Evolutionary conservation across 2,113 vertebrate species (phyloP), one percentile per base, ranked within the genome.

Genomic region (Eudyptes chrysolophus): DNA sequence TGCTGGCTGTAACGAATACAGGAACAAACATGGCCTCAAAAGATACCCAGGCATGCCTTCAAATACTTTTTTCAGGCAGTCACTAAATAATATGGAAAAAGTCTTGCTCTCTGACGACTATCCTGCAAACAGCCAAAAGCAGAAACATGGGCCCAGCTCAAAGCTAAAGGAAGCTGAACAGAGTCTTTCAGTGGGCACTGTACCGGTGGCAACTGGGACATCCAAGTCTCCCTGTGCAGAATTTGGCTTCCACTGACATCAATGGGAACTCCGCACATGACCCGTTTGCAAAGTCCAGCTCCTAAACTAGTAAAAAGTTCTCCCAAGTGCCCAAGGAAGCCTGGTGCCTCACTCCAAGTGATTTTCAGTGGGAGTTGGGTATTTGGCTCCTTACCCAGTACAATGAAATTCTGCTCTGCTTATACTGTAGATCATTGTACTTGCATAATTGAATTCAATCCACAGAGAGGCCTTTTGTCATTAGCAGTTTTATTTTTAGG

Each of bases 401-500:
- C n/a, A 84, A 16, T 22, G 20, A 86, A 92, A 75, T 78, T 81
- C 60, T 62, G 29, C 51, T 87, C 27, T 83, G 52, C 52, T 79
- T 79, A 65, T 34, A 69, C 25, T 52, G 27, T 76, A 92, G 18
- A 76, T 42, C 22, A 40, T 14, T 85, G 58, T 62, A 74, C 49
- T 65, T 25, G 20, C 18, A 86, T 17, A 90, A 92, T 0, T 90
- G 24, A 90, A 86, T 80, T 86, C 51, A 80, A 72, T 40, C 38
- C 52, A 64, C 58, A 92, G 22, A 70, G 29, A 58, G 4, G 25
- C 61, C n/a, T 83, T 97, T 66, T 70, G n/a, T 74, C 55, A 86
- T 51, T 32, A 52, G 64, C 13, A 87, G 65, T 60, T 93, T 90
- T 83, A 77, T 66, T 93, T 93, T 93, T 65, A 83, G 54, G 62